Evolutionary conservation across 2,888 invertebrate genomes (phyloP).

Genomic region (Plagodis dolabraria): DNA sequence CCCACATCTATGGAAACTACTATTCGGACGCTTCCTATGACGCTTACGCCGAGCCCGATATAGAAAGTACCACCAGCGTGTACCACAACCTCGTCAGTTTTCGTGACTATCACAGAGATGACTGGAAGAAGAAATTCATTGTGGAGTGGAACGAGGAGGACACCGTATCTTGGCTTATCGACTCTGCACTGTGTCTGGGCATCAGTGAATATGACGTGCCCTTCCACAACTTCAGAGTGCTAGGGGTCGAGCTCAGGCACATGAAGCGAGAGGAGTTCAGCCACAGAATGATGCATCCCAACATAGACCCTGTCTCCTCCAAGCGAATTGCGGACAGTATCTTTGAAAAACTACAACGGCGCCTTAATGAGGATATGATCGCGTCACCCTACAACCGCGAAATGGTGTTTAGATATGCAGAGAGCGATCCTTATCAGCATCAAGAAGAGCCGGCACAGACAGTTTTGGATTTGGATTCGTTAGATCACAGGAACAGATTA

Average conservation of each 20-base stretch:
- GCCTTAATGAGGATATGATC: slow-evolving; percentile 64
- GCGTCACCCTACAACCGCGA: slow-evolving; percentile 39
- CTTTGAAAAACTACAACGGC: slow-evolving; percentile 67
- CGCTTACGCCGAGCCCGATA: slow-evolving; percentile 67
- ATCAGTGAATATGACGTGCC: slow-evolving; percentile 73
- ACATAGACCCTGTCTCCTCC: slow-evolving; percentile 58
- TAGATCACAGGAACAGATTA: slow-evolving; percentile 63
- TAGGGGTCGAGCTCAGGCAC: slow-evolving; percentile 64
- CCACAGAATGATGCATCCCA: slow-evolving; percentile 63
- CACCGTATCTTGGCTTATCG: slow-evolving; percentile 82
- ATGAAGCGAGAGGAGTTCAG: slow-evolving; percentile 72
- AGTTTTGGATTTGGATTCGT: slow-evolving; percentile 69
- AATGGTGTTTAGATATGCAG: slow-evolving; percentile 67
- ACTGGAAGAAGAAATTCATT: slow-evolving; percentile 83
- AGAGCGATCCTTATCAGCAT: slow-evolving; percentile 59
- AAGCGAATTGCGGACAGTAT: slow-evolving; percentile 66
- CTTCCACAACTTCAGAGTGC: slow-evolving; percentile 71
- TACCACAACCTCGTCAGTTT: slow-evolving; percentile 74
- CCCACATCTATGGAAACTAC: slow-evolving; percentile 70
- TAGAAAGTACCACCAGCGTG: slow-evolving; percentile 64
- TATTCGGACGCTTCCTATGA: slow-evolving; percentile 70
- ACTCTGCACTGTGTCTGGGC: slow-evolving; percentile 65
- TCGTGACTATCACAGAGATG: slow-evolving; percentile 68
- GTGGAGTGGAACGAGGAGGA: slow-evolving; percentile 84
- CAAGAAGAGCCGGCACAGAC: slow-evolving; percentile 57